A percentile compares a stretch with the other conserved stretches of the same genome.
These are phyloP conservation scores for Amphiura filiformis DNA, from an alignment of 35 echinoderm and acorn worm genomes.

Conservation along the genomic window DNA sequence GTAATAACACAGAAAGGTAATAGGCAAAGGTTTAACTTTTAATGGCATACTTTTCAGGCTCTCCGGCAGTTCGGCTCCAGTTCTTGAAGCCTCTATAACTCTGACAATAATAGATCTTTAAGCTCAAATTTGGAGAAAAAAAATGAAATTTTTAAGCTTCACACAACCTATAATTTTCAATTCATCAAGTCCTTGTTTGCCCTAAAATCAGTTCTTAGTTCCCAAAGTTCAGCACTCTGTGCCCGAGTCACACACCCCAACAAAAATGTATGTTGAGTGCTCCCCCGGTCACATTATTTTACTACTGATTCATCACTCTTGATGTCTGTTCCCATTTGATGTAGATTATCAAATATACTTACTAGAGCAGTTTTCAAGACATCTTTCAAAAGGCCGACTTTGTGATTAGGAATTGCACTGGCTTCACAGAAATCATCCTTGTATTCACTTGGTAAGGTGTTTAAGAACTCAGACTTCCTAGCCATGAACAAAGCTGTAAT, in stretches of 20 bases:
- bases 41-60: no score
- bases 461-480: conserved; percentile 37
- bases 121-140: no score
- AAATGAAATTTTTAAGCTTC: not conserved
- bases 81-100: no score
- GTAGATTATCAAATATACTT: no score
- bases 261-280: not conserved
- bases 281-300: not conserved
- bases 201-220: no score
- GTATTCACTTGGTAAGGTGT: conserved; percentile 37
- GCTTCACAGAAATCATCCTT: conserved; percentile 59
- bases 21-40: no score
- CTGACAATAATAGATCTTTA: no score
- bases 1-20: no score
- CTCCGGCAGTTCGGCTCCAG: no score
- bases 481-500: conserved; percentile 78
- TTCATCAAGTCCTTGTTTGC: no score
- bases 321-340: not conserved
- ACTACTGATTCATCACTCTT: not conserved
- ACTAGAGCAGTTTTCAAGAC: conserved; percentile 40
- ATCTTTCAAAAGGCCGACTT: conserved; percentile 54
- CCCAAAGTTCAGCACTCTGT: not conserved
- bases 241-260: not conserved
- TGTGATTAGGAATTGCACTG: conserved; percentile 58
- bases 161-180: not conserved